These are phyloP conservation scores for Protosalanx chinensis DNA, from an alignment of 2,797 vertebrate genomes.

Conservation along the genomic window DNA sequence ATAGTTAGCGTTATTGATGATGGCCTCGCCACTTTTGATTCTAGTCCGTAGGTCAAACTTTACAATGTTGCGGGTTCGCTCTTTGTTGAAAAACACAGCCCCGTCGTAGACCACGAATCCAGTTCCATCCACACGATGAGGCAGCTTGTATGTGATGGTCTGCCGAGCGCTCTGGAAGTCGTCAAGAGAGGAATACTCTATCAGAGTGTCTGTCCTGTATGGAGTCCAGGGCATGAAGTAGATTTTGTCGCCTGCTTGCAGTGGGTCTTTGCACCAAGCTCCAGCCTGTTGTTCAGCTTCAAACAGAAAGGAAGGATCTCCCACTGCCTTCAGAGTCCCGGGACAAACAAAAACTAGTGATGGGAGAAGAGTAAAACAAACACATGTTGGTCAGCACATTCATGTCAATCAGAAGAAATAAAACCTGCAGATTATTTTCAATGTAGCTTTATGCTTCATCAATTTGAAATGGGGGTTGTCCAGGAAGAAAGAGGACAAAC, in stretches of 20 bases:
- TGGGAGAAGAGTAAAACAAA: conserved; percentile 87
- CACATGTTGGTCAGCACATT: conserved; percentile 65
- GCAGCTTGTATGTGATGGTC: conserved; percentile 95
- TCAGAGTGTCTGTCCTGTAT: conserved; percentile 96
- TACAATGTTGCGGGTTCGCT: conserved; percentile 96
- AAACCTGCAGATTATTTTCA: conserved; percentile 31
- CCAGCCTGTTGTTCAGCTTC: conserved; percentile 99
- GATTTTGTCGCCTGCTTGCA: conserved; percentile 98
- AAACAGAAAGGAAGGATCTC: conserved; percentile 94
- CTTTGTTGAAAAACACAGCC: conserved; percentile 99
- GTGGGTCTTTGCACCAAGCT: conserved; percentile 98
- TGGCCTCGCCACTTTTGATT: conserved; percentile 98
- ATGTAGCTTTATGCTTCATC: conserved; percentile 55
- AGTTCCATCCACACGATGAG: conserved; percentile 95
- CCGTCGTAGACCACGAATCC: conserved; percentile 98
- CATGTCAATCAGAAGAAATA: conserved; percentile 28
- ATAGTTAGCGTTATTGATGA: conserved; percentile 99
- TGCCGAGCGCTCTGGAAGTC: conserved; percentile 94
- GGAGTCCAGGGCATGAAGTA: conserved; percentile 99
- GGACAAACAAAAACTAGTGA: conserved; percentile 99
- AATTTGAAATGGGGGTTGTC: conserved; percentile 68
- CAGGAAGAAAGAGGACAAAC: conserved; percentile 65
- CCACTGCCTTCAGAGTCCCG: conserved; percentile 97
- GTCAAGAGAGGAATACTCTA: conserved; percentile 94
- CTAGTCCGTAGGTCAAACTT: conserved; percentile 99